phyloP scores from a whole-genome alignment of 2,113 vertebrate genomes.

The Oxyruncus cristatus region DNA sequence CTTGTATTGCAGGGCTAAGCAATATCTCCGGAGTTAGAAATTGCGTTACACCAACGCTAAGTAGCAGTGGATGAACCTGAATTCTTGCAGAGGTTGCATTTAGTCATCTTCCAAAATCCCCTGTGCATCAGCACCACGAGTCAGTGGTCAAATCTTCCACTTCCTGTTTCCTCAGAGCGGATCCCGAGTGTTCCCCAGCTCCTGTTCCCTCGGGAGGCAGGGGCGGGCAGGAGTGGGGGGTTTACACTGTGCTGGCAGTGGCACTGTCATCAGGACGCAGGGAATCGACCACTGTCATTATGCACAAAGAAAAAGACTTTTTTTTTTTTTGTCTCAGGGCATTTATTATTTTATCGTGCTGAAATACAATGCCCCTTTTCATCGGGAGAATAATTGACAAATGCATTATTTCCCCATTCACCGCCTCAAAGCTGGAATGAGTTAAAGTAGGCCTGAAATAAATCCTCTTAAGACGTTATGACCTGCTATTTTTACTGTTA shows the following conservation, averaged over 20 bases:
- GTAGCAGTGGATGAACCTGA: background rate
- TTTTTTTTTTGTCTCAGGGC: background rate
- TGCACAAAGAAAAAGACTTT: background rate
- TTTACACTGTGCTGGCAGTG: background rate
- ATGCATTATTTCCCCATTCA: background rate
- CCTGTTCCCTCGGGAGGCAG: accelerated
- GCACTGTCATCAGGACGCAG: background rate
- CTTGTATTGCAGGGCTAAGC: background rate
- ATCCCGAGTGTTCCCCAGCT: background rate
- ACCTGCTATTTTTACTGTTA: background rate
- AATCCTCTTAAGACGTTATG: background rate
- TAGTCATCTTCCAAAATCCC: background rate
- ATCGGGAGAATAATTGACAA: conserved; percentile 25
- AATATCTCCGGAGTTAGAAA: background rate
- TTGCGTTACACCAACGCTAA: background rate
- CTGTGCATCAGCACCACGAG: accelerated
- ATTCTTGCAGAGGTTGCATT: background rate
- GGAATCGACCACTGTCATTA: background rate
- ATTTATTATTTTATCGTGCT: conserved; percentile 21
- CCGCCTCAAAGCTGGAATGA: background rate
- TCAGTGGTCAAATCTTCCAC: background rate
- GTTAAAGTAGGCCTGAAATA: background rate
- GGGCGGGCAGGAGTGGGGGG: background rate
- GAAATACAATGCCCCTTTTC: conserved; percentile 33
- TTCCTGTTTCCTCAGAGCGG: background rate